Conservation (phyloP, 1,140 invertebrate species). For the Ericerus pela region DNA sequence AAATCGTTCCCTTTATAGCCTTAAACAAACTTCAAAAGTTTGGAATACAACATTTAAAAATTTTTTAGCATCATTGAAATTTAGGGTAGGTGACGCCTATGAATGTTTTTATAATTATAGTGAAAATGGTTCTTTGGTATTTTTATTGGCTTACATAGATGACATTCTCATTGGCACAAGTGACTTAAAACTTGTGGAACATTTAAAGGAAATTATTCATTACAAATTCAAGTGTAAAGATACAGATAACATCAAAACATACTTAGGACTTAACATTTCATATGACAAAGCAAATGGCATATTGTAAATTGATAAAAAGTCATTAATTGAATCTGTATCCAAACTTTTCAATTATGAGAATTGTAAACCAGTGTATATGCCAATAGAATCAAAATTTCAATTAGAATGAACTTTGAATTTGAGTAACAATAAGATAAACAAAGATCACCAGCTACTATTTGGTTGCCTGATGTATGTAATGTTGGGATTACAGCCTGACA, state of each 20-base stretch:
- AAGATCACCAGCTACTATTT: not conserved
- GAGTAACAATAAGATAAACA: not conserved
- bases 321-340: not conserved
- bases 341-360: not conserved
- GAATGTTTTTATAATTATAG: constrained; percentile 3
- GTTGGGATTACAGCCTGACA: no score
- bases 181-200: not conserved
- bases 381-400: not conserved
- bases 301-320: not conserved
- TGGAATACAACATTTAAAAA: not conserved
- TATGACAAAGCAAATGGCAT: not conserved
- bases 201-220: not conserved
- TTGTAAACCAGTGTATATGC: not conserved
- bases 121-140: not conserved
- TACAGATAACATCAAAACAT: not conserved
- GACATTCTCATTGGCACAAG: not conserved
- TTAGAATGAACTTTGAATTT: not conserved
- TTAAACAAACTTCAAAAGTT: no score
- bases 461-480: no score
- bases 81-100: not conserved
- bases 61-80: not conserved
- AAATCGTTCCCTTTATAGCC: no score
- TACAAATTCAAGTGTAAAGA: not conserved
- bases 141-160: constrained; percentile 1
- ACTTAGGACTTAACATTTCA: not conserved